Base-by-base conservation (phyloP, 2,797 vertebrate species). In the Gila robusta region DNA sequence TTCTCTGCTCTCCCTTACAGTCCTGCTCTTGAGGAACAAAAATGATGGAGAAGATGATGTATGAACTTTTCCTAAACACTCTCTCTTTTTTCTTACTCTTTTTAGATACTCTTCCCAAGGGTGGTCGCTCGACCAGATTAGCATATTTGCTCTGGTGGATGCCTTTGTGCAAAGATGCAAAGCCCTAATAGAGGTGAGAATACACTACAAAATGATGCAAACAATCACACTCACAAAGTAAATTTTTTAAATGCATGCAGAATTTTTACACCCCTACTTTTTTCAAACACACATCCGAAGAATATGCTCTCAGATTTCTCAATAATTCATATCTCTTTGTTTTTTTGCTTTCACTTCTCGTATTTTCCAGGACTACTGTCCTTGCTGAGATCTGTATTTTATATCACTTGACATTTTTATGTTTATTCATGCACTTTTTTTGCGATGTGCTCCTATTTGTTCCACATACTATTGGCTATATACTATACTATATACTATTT, bases 171-270 rank as follows among this genome's bases (percentile, higher is more conserved):
- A 96, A 81, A 95, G 97, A 82, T 97, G 97, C 91, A 96, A 92
- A 92, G 96, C 97, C 69, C 94, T 98, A n/a, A 92, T 96, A 41
- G 96, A 98, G 97, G 97, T 98, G 89, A 87, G 94, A 88, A 84
- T 39, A 54, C 76, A 14, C 8, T 64, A 79, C 19, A 71, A 64
- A n/a, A 80, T 52, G 6, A 23, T 77, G 47, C 37, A 23, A 21
- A 71, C 85, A 89, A 16, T 16, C 86, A 86, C 79, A 77, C 66
- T 39, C 62, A 67, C 52, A 85, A 79, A 82, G 49, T 71, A 70
- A 62, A 37, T 28, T 72, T 83, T 49, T 21, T 44, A 49, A 76
- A 82, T 19, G 6, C n/a, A 37, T n/a, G 11, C 71, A 69, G 14
- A 83, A 52, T 76, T 74, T 66, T 16, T 28, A 69, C 32, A 54